A percentile compares a stretch with the other conserved stretches of the same genome.
Conservation (phyloP, 1,140 invertebrate genomes). For the Ditylenchus dipsaci region DNA sequence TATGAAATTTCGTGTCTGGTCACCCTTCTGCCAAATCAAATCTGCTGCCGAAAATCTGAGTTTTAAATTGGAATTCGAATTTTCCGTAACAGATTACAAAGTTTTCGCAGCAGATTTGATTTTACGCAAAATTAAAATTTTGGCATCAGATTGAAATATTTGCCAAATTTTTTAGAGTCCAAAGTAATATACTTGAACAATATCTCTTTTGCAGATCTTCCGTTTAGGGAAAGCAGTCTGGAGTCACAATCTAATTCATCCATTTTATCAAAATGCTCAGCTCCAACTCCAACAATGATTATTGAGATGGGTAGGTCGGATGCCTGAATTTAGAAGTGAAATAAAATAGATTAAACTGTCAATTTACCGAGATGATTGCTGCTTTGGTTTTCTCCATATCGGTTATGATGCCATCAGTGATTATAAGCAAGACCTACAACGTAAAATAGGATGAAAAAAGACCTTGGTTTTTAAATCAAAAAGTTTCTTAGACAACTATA, state of each 20-base stretch:
- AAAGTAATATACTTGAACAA: constrained; percentile 23
- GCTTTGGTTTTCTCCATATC: constrained; percentile 67
- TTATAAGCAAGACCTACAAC: constrained; percentile 61
- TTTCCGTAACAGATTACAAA: too few species aligned
- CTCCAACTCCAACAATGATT: constrained; percentile 40
- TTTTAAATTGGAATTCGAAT: too few species aligned
- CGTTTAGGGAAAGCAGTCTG: constrained; percentile 16
- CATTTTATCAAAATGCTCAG: constrained; percentile 46
- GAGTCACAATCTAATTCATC: constrained; percentile 38
- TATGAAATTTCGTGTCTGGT: too few species aligned
- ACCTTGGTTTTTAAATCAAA: too few species aligned
- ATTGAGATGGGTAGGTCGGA: background rate
- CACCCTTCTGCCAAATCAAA: too few species aligned
- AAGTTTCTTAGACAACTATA: too few species aligned
- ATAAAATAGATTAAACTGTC: too few species aligned
- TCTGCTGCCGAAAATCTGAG: too few species aligned
- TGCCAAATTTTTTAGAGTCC: background rate
- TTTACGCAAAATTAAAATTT: too few species aligned
- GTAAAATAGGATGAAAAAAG: background rate
- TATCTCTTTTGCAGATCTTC: constrained; percentile 27
- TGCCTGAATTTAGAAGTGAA: background rate
- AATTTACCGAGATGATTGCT: constrained; percentile 59
- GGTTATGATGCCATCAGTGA: constrained; percentile 69
- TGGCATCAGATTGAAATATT: too few species aligned
- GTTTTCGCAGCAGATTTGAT: too few species aligned